Base-by-base conservation (phyloP, 2,888 invertebrate genomes). In the Baronia brevicornis region DNA sequence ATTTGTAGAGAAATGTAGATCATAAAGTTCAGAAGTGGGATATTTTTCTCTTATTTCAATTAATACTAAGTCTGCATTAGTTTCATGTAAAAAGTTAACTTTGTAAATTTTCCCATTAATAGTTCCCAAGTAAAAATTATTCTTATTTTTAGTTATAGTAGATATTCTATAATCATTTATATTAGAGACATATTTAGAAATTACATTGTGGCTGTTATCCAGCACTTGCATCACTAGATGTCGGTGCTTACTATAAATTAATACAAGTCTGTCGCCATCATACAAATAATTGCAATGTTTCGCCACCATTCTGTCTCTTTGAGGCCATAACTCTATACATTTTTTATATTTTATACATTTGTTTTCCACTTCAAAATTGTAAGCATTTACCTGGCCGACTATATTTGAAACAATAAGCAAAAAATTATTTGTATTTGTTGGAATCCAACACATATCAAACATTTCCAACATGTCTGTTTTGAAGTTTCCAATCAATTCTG, bases 101-200 rank as follows among this genome's bases (percentile, higher is more conserved):
- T 54, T 64, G 38, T 56, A 78, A 18, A 77, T 44, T 29, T 62
- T 57, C 24, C 55, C 50, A 46, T 79, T 74, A 1, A 62, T 33
- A 2, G 72, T 75, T 5, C 58, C 45, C 4, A 74, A 15, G 36
- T 60, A 68, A 31, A 67, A 46, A 1, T 38, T 42, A 20, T 59
- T 39, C 1, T 41, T 31, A 1, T 45, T 34, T 25, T 58, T 54
- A 2, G 41, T 48, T 7, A 82, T 54, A 22, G 48, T 49, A 15
- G 67, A 55, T 30, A 82, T 72, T 52, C 54, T 59, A 20, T 68
- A 46, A 47, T 82, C 82, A 51, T 77, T 78, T 0, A 80, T 36
- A 37, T 71, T 71, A 15, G 60, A 54, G 1, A 68, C 23, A 41
- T 47, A 49, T 36, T 78, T 59, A 3, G 58, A 52, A 14, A 70